A percentile compares a stretch with the other conserved stretches of the same genome.
Evolutionary conservation across 2,113 vertebrate species (phyloP).

Genomic region (Spheniscus mendiculus): DNA sequence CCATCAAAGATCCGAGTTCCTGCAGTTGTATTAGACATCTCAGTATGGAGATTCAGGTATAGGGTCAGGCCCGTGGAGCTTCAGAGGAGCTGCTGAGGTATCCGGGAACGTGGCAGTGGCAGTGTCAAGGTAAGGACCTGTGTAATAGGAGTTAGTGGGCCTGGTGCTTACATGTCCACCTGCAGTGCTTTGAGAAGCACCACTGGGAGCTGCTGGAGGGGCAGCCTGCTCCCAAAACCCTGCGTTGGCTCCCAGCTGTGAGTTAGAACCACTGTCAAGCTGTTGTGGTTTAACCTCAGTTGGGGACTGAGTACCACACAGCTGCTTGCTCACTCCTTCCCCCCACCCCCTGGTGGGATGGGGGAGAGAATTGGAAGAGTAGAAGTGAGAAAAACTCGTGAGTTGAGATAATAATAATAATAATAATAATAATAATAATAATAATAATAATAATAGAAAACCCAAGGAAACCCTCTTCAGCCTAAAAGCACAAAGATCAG

Average conservation of each 20-base stretch:
- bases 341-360: no score
- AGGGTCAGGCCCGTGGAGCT: not conserved
- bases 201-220: not conserved
- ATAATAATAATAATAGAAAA: no score
- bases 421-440: no score
- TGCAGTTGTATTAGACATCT: not conserved
- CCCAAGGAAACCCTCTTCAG: no score
- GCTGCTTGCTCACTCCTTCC: no score
- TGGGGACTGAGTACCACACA: no score
- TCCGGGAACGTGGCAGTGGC: not conserved
- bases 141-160: not conserved
- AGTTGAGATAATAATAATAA: no score
- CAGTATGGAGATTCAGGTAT: not conserved
- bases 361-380: no score
- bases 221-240: not conserved
- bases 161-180: not conserved
- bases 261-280: not conserved
- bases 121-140: not conserved
- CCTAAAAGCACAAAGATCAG: no score
- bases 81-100: not conserved
- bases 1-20: not conserved
- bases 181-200: not conserved
- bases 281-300: no score
- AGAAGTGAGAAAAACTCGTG: no score
- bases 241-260: fast-evolving